Conservation (phyloP, 2,113 vertebrate species). For the Willisornis vidua region DNA sequence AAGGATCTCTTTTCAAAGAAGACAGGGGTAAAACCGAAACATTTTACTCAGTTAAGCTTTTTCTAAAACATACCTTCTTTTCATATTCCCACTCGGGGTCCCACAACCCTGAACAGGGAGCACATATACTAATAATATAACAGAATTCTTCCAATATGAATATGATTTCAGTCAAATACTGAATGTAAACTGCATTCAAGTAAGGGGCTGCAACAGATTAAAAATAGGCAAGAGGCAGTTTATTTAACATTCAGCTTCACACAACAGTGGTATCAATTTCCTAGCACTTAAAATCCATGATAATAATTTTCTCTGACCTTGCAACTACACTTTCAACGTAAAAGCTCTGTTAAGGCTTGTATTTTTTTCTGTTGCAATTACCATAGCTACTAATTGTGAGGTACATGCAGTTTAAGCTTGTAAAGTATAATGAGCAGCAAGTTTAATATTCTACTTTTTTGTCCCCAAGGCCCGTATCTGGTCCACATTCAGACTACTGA, state of each 20-base stretch:
- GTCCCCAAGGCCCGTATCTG: not conserved
- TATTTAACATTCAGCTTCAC: not conserved
- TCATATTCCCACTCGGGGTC: not conserved
- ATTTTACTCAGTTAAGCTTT: not conserved
- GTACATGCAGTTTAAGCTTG: not conserved
- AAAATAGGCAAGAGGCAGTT: not conserved
- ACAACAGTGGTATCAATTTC: not conserved
- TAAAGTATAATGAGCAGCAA: not conserved
- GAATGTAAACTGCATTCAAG: not conserved
- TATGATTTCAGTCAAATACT: not conserved
- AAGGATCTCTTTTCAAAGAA: not conserved
- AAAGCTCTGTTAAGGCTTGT: not conserved
- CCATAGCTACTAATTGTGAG: not conserved
- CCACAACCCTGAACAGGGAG: not conserved
- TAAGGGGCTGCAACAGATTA: not conserved
- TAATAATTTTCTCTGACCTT: not conserved
- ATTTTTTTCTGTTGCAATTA: not conserved
- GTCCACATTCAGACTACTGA: not conserved
- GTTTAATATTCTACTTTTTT: not conserved
- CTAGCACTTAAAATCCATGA: not conserved
- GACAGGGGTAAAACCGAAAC: not conserved
- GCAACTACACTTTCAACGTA: not conserved
- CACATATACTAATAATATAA: too few species aligned
- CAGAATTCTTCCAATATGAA: not conserved
- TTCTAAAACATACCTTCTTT: not conserved